Evolutionary conservation across 2,888 invertebrate genomes (phyloP).

Genomic region (Andricus curvator): DNA sequence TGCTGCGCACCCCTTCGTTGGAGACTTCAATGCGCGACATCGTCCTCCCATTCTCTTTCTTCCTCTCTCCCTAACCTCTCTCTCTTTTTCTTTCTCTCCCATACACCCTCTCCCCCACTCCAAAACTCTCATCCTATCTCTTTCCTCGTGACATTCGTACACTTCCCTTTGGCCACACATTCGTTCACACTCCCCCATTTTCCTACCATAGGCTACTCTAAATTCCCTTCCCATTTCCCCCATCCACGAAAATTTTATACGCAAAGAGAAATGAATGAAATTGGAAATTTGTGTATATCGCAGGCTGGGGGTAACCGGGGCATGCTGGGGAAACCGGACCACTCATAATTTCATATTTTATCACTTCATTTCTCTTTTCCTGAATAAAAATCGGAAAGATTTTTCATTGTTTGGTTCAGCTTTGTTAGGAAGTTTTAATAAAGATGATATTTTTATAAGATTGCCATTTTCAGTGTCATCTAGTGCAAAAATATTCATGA

Average conservation of each 20-base stretch:
- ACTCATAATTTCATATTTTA: too few relatives aligned
- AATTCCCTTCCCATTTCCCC: constrained; percentile 46
- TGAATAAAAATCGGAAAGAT: too few relatives aligned
- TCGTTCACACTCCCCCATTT: constrained; percentile 31
- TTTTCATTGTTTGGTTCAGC: too few relatives aligned
- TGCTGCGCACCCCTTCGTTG: constrained; percentile 52
- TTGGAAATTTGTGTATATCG: too few relatives aligned
- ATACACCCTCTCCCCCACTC: constrained; percentile 50
- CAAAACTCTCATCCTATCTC: constrained; percentile 43
- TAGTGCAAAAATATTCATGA: too few relatives aligned
- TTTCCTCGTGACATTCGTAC: constrained; percentile 33
- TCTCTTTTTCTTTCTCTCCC: constrained; percentile 57
- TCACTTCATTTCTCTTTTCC: too few relatives aligned
- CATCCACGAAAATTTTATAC: constrained; percentile 28
- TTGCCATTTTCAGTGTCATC: too few relatives aligned
- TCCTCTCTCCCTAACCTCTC: constrained; percentile 57
- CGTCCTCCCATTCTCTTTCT: constrained; percentile 58
- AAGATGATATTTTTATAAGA: too few relatives aligned
- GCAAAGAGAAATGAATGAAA: too few relatives aligned
- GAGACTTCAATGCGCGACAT: constrained; percentile 77
- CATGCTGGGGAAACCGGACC: too few relatives aligned
- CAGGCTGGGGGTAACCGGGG: too few relatives aligned
- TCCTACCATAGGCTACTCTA: constrained; percentile 15
- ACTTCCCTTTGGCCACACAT: constrained; percentile 26
- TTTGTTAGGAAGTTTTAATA: too few relatives aligned